Base-by-base conservation (phyloP, 2,113 vertebrate genomes). In the Nestor notabilis region DNA sequence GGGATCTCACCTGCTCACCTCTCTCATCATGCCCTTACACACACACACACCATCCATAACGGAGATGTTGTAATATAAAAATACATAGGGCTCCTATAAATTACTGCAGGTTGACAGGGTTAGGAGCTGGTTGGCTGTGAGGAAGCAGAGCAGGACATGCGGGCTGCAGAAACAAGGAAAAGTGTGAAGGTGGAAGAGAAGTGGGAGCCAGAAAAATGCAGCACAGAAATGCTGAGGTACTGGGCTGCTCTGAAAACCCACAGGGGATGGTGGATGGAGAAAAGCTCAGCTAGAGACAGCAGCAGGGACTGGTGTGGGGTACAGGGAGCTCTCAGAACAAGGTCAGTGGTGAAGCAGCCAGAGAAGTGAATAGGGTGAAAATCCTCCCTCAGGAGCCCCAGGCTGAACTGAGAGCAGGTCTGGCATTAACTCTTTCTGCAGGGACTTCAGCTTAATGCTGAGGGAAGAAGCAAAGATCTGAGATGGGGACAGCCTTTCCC, bases 11-110 rank as follows among this genome's bases (percentile, higher is more conserved):
- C 75, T 19, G 55, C 63, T 83, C 31, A 23, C 11, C 13, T 85
- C 29, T 77, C 55, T 81, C 41, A 9, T 18, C 18, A 6, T 5
- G 1, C 43, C 50, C 46, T 69, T 47, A 29, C 2, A 1, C 20
- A 21, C 24, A 21, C 24, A 20, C 3, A 0, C 4, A 1, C 21
- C 21, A 2, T 37, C 18, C 4, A 0, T 2, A 19, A 55, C 16
- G 17, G 27, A 28, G 71, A 78, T 58, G 43, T 8, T 23, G 5
- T 18, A 25, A 61, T 55, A 63, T 37, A 82, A 87, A 91, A 95
- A 78, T 53, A 71, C 23, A 50, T 4, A 27, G 10, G 27, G 20
- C 29, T 87, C 27, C 68, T 43, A 3, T 55, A 47, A 44, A 76
- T 56, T 17, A 64, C 75, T 50, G 55, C 23, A 47, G 52, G 28